Evolutionary conservation across 53 echinoderm and acorn worm genomes (phyloP).

Genomic region (Echinometra lucunter): DNA sequence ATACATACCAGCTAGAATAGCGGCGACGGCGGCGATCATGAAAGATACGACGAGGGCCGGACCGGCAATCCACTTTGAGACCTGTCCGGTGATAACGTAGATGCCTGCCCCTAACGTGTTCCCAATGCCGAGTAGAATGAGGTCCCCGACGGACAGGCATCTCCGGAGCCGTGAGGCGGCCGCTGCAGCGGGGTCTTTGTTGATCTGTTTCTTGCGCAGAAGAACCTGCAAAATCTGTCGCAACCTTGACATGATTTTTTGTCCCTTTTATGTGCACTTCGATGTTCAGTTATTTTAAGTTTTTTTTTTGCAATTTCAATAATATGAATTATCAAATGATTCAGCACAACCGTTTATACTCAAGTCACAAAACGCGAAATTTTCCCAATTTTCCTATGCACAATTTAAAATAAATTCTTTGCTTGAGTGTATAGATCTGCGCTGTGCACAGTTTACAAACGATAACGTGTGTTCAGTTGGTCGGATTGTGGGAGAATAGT

Average conservation of each 20-base stretch:
- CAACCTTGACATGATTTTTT: constrained; percentile 5
- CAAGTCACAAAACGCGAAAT: not conserved
- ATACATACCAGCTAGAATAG: constrained; percentile 73
- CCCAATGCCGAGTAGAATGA: constrained; percentile 75
- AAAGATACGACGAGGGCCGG: constrained; percentile 79
- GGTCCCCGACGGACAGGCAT: constrained; percentile 73
- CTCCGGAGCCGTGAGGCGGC: constrained; percentile 57
- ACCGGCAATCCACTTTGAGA: constrained; percentile 70
- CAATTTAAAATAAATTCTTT: too few relatives aligned
- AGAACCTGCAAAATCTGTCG: constrained; percentile 56
- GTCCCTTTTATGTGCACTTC: not conserved
- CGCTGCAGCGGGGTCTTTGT: constrained; percentile 37
- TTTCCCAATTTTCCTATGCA: not conserved
- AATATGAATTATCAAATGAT: not conserved
- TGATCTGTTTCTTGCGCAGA: constrained; percentile 77
- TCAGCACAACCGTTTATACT: not conserved
- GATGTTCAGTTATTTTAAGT: not conserved
- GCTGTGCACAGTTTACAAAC: not conserved
- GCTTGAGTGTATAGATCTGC: not conserved
- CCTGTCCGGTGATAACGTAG: constrained; percentile 77
- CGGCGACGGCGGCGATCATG: constrained; percentile 77
- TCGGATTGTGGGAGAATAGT: not conserved
- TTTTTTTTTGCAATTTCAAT: not conserved
- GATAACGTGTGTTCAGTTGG: not conserved
- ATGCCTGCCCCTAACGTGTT: constrained; percentile 81